Base-by-base conservation (phyloP, 2,888 invertebrate genomes). In the Holacanthella duospinosa region DNA sequence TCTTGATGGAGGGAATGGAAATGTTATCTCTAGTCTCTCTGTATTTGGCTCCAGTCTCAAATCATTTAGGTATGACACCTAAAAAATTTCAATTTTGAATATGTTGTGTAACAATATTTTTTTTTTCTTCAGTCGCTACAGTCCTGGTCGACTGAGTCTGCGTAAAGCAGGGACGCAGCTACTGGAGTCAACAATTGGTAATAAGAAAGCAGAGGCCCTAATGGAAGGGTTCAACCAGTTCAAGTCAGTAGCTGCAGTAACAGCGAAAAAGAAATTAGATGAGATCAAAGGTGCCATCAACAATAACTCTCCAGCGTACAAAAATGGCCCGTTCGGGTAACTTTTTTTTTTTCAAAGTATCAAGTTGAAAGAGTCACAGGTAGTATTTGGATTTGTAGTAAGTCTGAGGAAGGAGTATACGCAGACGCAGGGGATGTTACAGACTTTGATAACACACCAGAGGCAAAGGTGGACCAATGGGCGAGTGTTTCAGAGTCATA, bases 271-370 rank as follows among this genome's bases (percentile, higher is more conserved):
- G 75, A 92, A 92, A 75, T 85, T 92, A 74, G 93, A 91, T 75
- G 93, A 92, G 77, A 87, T 93, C 77, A 92, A 92, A 76, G 92
- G 91, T 76, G 89, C 88, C 27, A 89, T 92, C 73, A 89, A 90
- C 1, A 90, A 87, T 70, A 86, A 88, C n/a, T 90, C 90, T 12
- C 91, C 91, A 0, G 87, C 66, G 25, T 70, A 68, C 54, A 68
- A 63, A 25, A 71, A 66, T 64, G 71, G 73, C 12, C 73, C 73
- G 0, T 73, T 73, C 57, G 71, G 71, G 73, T 71, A 66, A 53
- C 60, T 21, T 24, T 16, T 16, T n/a, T 60, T n/a, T n/a, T n/a
- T n/a, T n/a, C n/a, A 1, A 43, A 24, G 28, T n/a, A n/a, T n/a
- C n/a, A n/a, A n/a, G n/a, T 60, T 53, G 48, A 53, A 60, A 12